Evolutionary conservation across 2,113 vertebrate species (phyloP).

Genomic region (Scomber scombrus): DNA sequence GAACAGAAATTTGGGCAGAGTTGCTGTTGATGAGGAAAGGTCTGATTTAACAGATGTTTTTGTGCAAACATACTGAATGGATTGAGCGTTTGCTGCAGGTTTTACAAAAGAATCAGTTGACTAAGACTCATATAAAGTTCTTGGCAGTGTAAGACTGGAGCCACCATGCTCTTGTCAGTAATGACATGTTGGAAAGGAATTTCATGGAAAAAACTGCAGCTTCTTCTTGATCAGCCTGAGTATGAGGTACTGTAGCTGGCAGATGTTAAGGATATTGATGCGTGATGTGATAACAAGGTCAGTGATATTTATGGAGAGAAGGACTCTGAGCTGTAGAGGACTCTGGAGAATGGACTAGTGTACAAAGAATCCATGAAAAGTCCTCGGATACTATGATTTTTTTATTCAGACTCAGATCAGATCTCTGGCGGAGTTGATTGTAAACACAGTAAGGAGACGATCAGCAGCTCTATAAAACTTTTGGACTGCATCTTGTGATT

Average conservation of each 20-base stretch:
- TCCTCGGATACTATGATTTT: not conserved
- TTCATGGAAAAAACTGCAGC: not conserved
- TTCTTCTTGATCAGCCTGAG: not conserved
- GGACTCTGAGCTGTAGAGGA: no score
- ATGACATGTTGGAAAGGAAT: not conserved
- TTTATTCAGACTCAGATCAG: not conserved
- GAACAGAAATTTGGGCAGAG: constrained; percentile 33
- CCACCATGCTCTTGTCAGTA: not conserved
- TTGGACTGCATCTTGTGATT: not conserved
- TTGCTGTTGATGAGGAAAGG: constrained; percentile 25
- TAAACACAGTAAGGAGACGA: not conserved
- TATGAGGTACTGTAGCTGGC: not conserved
- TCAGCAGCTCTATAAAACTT: not conserved
- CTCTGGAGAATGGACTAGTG: not conserved
- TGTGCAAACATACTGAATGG: constrained; percentile 31
- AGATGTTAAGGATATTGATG: no score
- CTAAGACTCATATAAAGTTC: not conserved
- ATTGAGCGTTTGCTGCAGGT: constrained; percentile 17
- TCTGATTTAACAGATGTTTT: constrained; percentile 52
- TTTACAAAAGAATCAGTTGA: constrained; percentile 15
- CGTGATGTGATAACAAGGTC: no score
- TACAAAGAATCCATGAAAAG: not conserved
- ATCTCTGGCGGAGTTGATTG: not conserved
- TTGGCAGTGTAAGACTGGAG: not conserved
- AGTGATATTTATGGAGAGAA: no score